Conservation (phyloP, 2,888 invertebrate species). For the Drosophila siamana region DNA sequence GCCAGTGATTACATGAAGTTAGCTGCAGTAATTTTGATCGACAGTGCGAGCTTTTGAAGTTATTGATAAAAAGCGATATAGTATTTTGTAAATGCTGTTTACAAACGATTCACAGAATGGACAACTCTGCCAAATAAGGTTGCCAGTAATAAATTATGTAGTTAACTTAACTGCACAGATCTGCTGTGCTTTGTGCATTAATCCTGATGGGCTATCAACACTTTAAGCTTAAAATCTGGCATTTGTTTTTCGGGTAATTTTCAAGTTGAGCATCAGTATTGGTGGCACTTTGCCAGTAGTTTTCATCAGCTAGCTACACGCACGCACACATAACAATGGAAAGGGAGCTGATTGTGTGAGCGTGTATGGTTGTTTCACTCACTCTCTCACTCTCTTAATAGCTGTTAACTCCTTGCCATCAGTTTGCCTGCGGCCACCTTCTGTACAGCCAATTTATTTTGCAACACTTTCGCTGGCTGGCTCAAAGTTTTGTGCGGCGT, state of each 20-base stretch:
- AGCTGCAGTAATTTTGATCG: not conserved
- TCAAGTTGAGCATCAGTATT: slow-evolving; percentile 46
- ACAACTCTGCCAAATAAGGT: not conserved
- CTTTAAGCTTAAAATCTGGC: slow-evolving; percentile 46
- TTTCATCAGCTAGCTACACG: slow-evolving; percentile 30
- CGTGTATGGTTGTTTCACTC: not conserved
- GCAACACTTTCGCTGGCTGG: slow-evolving; percentile 63
- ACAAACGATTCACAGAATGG: no score
- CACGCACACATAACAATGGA: slow-evolving; percentile 30
- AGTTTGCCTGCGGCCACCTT: slow-evolving; percentile 52
- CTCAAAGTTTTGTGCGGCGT: slow-evolving; percentile 46
- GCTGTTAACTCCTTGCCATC: slow-evolving; percentile 50
- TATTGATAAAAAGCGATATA: not conserved
- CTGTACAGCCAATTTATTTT: slow-evolving; percentile 70
- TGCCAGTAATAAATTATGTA: not conserved
- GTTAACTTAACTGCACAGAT: slow-evolving; percentile 14
- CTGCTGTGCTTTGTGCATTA: slow-evolving; percentile 17
- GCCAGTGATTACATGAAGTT: not conserved
- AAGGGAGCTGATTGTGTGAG: not conserved
- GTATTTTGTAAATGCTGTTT: no score
- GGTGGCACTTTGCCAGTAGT: slow-evolving; percentile 49
- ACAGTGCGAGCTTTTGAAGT: not conserved
- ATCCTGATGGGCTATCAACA: slow-evolving; percentile 7
- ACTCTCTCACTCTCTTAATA: slow-evolving; percentile 26
- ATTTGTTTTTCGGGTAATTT: slow-evolving; percentile 55